Base-by-base conservation (phyloP, 2,888 invertebrate genomes). In the Carcina quercana region DNA sequence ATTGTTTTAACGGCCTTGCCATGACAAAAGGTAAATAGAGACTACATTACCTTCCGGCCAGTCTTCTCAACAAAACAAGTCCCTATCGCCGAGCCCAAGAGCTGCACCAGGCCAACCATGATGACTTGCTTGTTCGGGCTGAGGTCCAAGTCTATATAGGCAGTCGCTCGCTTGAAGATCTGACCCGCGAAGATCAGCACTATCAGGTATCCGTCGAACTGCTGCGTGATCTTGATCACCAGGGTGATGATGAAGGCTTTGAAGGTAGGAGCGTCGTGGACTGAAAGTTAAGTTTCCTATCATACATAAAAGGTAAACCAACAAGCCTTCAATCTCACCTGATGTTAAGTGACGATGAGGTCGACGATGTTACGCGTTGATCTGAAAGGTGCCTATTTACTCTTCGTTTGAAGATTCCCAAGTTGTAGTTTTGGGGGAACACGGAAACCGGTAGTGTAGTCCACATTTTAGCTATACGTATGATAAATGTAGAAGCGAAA, bases 181-280 rank as follows among this genome's bases (percentile, higher is more conserved):
- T 64, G 66, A 0, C 82, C 75, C 1, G 82, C 76, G 54, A 67
- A 83, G 31, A 83, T 79, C 10, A 83, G 63, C 2, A 82, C 76
- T 32, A 82, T 82, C 14, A 83, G 66, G 48, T 82, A 82, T 0
- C 83, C 83, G 39, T 82, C 71, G 44, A 83, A 80, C 40, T 83
- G 83, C 39, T 83, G 83, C 0, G 80, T 63, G 15, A 83, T 73
- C 45, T 82, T 82, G 30, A 83, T 74, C 4, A 82, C 64, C 4
- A 78, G 34, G 0, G 80, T 79, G 27, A 83, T 79, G 41, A 78
- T 67, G 51, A 83, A 82, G 1, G 82, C 82, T 45, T 73, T 79
- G 33, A 71, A 58, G 0, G 82, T 79, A 1, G 79, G 69, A 13
- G 47, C 60, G 59, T 83, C 82, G 30, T 64, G 50, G 11, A 65